Evolutionary conservation across 2,113 vertebrate species (phyloP).

Genomic region (Eulacestoma nigropectus): DNA sequence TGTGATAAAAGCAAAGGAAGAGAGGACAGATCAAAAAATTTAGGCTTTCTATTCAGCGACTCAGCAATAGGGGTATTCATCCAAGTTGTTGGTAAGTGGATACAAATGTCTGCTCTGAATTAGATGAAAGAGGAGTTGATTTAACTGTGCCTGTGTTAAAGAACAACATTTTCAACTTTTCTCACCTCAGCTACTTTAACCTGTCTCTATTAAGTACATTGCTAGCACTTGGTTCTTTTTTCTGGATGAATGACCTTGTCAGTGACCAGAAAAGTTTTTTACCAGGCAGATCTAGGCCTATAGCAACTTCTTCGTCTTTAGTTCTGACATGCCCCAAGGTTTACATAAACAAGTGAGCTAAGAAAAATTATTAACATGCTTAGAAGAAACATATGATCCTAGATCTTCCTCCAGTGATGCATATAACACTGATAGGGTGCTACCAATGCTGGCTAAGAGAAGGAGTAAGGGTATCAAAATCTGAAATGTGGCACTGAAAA

Average conservation of each 20-base stretch:
- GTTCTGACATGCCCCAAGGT: not conserved
- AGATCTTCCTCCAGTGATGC: not conserved
- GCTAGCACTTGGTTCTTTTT: not conserved
- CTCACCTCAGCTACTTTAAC: not conserved
- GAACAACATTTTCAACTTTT: not conserved
- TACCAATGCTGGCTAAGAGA: not conserved
- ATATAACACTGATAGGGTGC: not conserved
- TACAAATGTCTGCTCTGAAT: not conserved
- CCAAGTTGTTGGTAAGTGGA: not conserved
- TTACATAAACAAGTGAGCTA: not conserved
- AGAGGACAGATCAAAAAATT: not conserved
- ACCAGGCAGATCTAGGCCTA: not conserved
- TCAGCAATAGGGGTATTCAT: not conserved
- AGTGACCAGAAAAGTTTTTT: not conserved
- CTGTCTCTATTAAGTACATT: not conserved
- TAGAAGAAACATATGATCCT: not conserved
- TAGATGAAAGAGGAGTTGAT: not conserved
- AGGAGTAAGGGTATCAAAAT: not conserved
- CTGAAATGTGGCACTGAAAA: not conserved
- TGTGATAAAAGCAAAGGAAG: not conserved
- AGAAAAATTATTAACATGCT: not conserved
- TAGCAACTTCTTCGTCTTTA: not conserved
- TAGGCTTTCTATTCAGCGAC: not conserved
- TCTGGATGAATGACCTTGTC: not conserved
- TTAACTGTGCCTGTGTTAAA: not conserved